A percentile compares a stretch with the other conserved stretches of the same genome.
These are phyloP conservation scores for Tiliacea citrago DNA, from an alignment of 2,888 invertebrate genomes.

Conservation along the genomic window DNA sequence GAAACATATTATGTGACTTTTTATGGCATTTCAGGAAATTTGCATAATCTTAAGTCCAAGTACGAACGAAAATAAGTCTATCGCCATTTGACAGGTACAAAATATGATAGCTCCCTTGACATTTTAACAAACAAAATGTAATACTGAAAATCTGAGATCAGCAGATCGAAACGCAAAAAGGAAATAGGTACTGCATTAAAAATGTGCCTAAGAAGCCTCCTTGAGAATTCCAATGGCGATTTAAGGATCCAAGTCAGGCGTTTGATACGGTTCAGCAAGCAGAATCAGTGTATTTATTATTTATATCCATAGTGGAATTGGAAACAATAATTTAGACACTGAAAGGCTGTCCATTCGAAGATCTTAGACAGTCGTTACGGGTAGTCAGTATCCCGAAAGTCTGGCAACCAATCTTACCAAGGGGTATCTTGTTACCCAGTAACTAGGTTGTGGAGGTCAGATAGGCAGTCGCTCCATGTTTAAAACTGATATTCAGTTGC, in stretches of 20 bases:
- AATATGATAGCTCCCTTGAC: slow-evolving; percentile 5
- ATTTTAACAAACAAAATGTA: not conserved
- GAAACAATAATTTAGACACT: not conserved
- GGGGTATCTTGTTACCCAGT: not conserved
- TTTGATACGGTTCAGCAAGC: slow-evolving; percentile 25
- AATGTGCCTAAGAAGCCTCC: not conserved
- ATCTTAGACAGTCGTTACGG: not conserved
- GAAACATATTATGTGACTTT: slow-evolving; percentile 2
- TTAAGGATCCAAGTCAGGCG: slow-evolving; percentile 21
- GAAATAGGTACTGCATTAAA: not conserved
- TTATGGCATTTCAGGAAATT: slow-evolving; percentile 1
- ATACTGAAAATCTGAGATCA: not conserved
- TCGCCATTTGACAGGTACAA: slow-evolving; percentile 5
- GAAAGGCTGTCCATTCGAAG: not conserved
- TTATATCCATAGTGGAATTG: not conserved
- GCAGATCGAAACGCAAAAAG: not conserved
- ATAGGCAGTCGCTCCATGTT: not conserved
- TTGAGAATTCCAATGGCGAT: not conserved
- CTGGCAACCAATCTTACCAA: not conserved
- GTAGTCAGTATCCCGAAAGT: not conserved
- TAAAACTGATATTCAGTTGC: not conserved
- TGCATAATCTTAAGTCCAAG: not conserved
- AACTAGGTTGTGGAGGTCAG: not conserved
- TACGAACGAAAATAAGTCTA: no score
- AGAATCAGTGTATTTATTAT: not conserved